These are phyloP conservation scores for Bradypus variegatus DNA, from an alignment of 2,797 vertebrate species.

Conservation along the genomic window DNA sequence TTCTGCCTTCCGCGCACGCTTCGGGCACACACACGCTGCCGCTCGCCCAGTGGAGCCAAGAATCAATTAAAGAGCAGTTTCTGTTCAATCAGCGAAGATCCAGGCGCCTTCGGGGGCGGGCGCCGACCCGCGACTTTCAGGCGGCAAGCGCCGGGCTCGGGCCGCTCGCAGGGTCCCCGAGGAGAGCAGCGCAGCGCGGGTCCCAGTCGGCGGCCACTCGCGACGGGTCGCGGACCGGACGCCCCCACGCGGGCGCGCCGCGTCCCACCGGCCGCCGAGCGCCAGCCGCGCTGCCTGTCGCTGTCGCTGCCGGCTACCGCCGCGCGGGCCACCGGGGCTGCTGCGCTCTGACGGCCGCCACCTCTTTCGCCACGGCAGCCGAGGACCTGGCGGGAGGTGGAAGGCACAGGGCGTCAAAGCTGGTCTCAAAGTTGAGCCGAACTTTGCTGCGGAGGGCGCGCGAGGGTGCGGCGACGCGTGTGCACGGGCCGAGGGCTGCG, in stretches of 20 bases:
- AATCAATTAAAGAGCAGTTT: constrained; percentile 35
- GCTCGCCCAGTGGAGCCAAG: neutral
- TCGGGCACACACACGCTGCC: constrained; percentile 33
- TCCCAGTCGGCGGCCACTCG: constrained; percentile 18
- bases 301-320: constrained; percentile 20
- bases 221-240: neutral
- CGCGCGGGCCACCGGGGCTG: neutral
- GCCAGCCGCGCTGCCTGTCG: neutral
- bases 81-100: neutral
- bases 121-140: constrained; percentile 37
- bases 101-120: neutral
- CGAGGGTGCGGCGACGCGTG: constrained; percentile 26
- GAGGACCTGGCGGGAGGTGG: constrained; percentile 42
- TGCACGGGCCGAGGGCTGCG: constrained; percentile 33
- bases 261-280: neutral
- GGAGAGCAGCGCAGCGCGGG: neutral
- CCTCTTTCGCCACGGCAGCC: constrained; percentile 19
- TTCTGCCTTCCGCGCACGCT: constrained; percentile 57
- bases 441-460: constrained; percentile 54
- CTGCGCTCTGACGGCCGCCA: neutral
- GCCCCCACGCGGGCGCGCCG: neutral
- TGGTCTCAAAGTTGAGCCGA: constrained; percentile 54
- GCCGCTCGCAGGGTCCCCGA: neutral
- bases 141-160: neutral
- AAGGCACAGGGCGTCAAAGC: constrained; percentile 47